A percentile compares a stretch with the other conserved stretches of the same genome.
phyloP scores from a whole-genome alignment of 2,113 vertebrate genomes.

The Corvus hawaiiensis region DNA sequence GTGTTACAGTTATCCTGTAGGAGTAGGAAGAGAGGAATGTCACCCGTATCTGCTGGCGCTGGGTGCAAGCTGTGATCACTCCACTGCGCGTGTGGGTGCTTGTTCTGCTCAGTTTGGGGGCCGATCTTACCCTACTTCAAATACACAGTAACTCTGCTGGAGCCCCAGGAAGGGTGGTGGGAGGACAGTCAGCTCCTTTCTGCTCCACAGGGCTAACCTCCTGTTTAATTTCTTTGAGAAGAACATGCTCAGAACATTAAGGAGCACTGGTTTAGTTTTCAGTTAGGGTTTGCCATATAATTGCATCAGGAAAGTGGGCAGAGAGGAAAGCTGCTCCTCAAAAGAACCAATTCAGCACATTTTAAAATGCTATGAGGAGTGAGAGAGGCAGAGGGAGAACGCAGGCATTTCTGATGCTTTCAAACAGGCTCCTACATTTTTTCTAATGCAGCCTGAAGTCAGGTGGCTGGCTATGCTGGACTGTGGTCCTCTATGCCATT shows the following conservation, averaged over 20 bases:
- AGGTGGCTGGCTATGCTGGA: not conserved
- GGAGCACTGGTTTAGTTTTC: not conserved
- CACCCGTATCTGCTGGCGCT: not conserved
- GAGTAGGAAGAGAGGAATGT: conserved; percentile 27
- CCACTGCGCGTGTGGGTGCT: not conserved
- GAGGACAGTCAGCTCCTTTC: not conserved
- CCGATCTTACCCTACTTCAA: not conserved
- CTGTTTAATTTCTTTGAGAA: not conserved
- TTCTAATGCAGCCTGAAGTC: not conserved
- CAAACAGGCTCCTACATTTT: not conserved
- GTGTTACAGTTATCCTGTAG: not conserved
- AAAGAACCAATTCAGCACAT: not conserved
- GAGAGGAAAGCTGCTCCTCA: not conserved
- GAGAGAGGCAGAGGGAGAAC: not conserved
- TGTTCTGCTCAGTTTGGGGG: not conserved
- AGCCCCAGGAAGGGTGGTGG: not conserved
- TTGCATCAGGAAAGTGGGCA: not conserved
- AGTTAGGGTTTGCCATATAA: not conserved
- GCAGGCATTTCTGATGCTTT: not conserved
- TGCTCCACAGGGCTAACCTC: not conserved
- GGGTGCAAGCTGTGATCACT: not conserved
- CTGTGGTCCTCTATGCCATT: not conserved
- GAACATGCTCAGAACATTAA: not conserved
- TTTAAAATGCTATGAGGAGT: not conserved
- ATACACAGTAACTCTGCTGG: not conserved